A percentile compares a stretch with the other conserved stretches of the same genome.
Evolutionary conservation across 2,113 vertebrate species (phyloP).

Genomic region (Sander lucioperca): DNA sequence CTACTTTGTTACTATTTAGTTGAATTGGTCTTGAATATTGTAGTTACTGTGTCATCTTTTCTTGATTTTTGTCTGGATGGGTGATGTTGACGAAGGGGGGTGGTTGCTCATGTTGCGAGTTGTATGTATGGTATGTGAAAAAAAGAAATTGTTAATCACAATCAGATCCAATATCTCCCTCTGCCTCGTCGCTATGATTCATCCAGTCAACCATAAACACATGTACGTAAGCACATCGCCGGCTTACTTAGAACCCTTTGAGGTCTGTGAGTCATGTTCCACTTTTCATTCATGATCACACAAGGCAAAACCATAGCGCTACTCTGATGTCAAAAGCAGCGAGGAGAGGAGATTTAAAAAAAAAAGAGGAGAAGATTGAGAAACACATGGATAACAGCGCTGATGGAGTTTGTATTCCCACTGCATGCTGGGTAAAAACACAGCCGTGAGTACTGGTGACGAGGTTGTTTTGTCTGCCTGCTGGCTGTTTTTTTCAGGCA

Average conservation of each 20-base stretch:
- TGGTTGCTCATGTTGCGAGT: too few species aligned
- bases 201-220: background rate
- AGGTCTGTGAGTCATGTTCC: constrained; percentile 57
- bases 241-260: constrained; percentile 26
- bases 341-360: constrained; percentile 19
- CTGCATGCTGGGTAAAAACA: constrained; percentile 8
- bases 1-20: too few species aligned
- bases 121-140: too few species aligned
- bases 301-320: background rate
- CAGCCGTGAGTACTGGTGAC: constrained; percentile 22
- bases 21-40: too few species aligned
- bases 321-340: constrained; percentile 36
- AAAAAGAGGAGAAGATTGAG: constrained; percentile 11
- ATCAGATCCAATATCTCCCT: too few species aligned
- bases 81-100: too few species aligned
- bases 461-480: background rate
- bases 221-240: background rate
- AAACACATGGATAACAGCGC: background rate
- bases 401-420: constrained; percentile 22
- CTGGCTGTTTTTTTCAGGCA: constrained; percentile 8
- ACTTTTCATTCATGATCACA: constrained; percentile 72
- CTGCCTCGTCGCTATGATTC: too few species aligned
- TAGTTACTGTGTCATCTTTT: too few species aligned
- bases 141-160: too few species aligned
- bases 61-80: too few species aligned